A percentile compares a stretch with the other conserved stretches of the same genome.
These are phyloP conservation scores for Hofmannophila pseudospretella DNA, from an alignment of 2,888 invertebrate species.

Conservation along the genomic window DNA sequence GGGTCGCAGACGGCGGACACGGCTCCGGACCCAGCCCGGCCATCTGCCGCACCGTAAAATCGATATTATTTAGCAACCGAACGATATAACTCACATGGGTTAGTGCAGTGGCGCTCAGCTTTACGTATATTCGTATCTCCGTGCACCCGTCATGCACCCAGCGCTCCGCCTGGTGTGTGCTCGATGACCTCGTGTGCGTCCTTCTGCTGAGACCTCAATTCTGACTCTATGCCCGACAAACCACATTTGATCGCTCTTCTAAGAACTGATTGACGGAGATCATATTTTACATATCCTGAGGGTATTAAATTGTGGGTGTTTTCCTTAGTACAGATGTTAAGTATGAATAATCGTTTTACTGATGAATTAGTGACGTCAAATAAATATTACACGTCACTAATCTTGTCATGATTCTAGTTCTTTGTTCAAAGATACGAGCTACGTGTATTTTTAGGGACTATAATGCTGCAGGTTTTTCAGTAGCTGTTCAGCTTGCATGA, in stretches of 20 bases:
- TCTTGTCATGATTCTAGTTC: no score
- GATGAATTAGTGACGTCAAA: no score
- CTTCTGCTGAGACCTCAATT: not conserved
- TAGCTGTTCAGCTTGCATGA: not conserved
- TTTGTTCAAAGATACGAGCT: no score
- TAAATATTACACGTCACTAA: no score
- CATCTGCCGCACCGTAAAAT: constrained; percentile 74
- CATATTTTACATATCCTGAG: not conserved
- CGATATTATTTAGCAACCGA: constrained; percentile 68
- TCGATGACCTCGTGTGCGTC: no score
- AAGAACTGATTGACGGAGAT: no score
- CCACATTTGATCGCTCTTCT: not conserved
- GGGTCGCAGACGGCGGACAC: constrained; percentile 50
- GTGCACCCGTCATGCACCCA: not conserved
- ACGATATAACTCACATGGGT: constrained; percentile 41
- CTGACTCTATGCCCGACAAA: not conserved
- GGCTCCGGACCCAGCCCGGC: constrained; percentile 44
- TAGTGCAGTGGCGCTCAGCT: not conserved
- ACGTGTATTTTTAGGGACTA: no score
- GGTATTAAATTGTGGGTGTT: not conserved
- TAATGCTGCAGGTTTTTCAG: no score
- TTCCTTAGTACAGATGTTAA: not conserved
- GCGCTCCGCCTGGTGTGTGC: not conserved
- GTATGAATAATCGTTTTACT: no score
- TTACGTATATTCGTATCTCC: not conserved